phyloP scores from a whole-genome alignment of 2,797 vertebrate species.

The Hipposideros larvatus region DNA sequence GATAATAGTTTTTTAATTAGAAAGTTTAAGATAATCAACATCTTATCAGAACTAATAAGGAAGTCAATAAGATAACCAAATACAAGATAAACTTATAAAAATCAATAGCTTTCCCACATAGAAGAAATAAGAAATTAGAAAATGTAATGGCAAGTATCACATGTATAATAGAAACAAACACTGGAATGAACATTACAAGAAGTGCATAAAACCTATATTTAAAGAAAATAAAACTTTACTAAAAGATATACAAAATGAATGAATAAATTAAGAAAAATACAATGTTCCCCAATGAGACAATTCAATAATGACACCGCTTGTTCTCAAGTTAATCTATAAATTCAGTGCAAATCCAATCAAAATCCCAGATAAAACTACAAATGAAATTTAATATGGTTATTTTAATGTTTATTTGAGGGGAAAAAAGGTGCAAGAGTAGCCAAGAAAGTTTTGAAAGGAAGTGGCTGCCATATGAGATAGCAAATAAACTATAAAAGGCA shows the following conservation, averaged over 20 bases:
- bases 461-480: background rate
- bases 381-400: background rate
- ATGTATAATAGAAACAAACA: background rate
- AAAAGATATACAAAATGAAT: background rate
- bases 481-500: background rate
- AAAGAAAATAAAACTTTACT: background rate
- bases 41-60: background rate
- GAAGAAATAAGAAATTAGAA: background rate
- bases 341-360: background rate
- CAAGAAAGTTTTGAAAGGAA: background rate
- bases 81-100: background rate
- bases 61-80: background rate
- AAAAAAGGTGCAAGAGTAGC: background rate
- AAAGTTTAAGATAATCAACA: background rate
- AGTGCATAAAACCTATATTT: background rate
- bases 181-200: background rate
- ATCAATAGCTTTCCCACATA: background rate
- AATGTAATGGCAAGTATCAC: background rate
- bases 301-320: background rate
- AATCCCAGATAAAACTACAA: background rate
- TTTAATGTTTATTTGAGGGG: background rate
- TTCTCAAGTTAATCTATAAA: slow-evolving; percentile 26
- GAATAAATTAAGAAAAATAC: slow-evolving; percentile 3
- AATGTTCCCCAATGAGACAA: background rate
- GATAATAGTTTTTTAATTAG: background rate